Evolutionary conservation across 2,888 invertebrate genomes (phyloP).

Genomic region (Cremastobaeus sp.): DNA sequence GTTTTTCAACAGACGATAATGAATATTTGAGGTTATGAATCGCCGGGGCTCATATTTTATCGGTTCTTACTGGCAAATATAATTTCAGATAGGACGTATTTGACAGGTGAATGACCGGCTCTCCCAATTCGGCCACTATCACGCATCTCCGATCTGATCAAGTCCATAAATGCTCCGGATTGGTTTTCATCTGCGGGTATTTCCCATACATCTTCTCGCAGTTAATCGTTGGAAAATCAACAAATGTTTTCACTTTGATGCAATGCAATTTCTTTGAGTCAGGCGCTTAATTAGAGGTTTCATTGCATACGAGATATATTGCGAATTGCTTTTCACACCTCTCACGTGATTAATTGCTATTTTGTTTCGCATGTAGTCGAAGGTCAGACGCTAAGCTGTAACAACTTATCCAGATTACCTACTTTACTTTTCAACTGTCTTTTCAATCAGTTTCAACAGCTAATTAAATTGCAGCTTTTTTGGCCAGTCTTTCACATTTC

Average conservation of each 20-base stretch:
- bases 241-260: conserved; percentile 36
- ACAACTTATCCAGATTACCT: conserved; percentile 48
- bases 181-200: too few relatives aligned
- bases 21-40: too few relatives aligned
- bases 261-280: conserved; percentile 24
- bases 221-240: conserved; percentile 36
- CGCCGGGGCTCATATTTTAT: too few relatives aligned
- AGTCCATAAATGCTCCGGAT: too few relatives aligned
- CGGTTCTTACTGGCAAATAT: too few relatives aligned
- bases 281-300: conserved; percentile 40
- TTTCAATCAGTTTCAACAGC: background rate
- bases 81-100: too few relatives aligned
- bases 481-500: too few relatives aligned
- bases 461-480: too few relatives aligned
- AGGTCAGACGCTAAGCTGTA: conserved; percentile 44
- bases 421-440: conserved; percentile 28
- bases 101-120: too few relatives aligned
- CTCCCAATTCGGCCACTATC: too few relatives aligned
- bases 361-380: conserved; percentile 40
- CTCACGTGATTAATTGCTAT: conserved; percentile 46
- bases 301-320: conserved; percentile 42
- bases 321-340: conserved; percentile 56
- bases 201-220: background rate
- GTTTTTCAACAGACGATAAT: too few relatives aligned
- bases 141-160: too few relatives aligned